A percentile compares a stretch with the other conserved stretches of the same genome.
phyloP scores from a whole-genome alignment of 53 echinoderm and acorn worm genomes.

The Henricia sp. region DNA sequence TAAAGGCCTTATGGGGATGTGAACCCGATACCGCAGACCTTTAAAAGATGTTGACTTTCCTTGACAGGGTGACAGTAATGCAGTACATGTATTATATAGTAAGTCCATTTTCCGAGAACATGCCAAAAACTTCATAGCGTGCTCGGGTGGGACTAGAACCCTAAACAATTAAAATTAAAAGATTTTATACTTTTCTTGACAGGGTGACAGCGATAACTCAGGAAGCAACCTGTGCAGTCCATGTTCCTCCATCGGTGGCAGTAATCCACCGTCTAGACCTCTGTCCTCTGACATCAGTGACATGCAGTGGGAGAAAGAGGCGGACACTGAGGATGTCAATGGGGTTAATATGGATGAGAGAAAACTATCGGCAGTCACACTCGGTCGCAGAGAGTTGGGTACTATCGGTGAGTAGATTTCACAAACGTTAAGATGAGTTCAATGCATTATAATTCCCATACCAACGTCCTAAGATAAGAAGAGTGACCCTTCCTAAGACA shows the following conservation, averaged over 20 bases:
- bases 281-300: slow-evolving; percentile 72
- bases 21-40: no score
- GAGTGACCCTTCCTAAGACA: no score
- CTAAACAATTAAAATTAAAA: neutral
- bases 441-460: no score
- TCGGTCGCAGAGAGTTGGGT: slow-evolving; percentile 28
- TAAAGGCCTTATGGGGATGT: no score
- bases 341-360: slow-evolving; percentile 5
- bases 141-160: no score
- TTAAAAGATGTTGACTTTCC: no score
- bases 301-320: slow-evolving; percentile 71
- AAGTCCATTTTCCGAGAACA: no score
- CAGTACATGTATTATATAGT: no score
- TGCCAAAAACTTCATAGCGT: no score
- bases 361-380: slow-evolving; percentile 25
- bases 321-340: neutral
- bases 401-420: neutral
- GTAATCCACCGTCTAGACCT: slow-evolving; percentile 78
- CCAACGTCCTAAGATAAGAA: no score
- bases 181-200: neutral
- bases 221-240: slow-evolving; percentile 57
- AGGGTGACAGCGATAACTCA: slow-evolving; percentile 52
- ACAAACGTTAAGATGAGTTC: no score
- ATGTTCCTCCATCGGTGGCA: slow-evolving; percentile 60
- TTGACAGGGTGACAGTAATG: no score